A percentile compares a stretch with the other conserved stretches of the same genome.
Conservation (phyloP, 2,888 invertebrate genomes). For the Pammene aurita region DNA sequence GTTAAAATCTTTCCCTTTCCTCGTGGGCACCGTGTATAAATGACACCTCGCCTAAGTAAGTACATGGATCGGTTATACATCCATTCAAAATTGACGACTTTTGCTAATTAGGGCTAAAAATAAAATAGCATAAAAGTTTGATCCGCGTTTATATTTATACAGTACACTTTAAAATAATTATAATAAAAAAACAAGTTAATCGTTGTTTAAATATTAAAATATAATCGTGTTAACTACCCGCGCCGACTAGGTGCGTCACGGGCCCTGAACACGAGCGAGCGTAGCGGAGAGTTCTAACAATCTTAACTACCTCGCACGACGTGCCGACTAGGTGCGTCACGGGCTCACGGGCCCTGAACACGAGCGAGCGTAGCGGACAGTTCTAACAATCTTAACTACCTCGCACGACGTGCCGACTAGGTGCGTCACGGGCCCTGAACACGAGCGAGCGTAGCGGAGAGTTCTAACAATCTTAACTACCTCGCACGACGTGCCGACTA, state of each 20-base stretch:
- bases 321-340: too few relatives aligned
- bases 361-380: too few relatives aligned
- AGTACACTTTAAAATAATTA: slow-evolving; percentile 74
- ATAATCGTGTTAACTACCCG: slow-evolving; percentile 59
- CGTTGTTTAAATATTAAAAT: slow-evolving; percentile 69
- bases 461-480: slow-evolving; percentile 49
- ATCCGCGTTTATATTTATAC: slow-evolving; percentile 75
- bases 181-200: slow-evolving; percentile 65
- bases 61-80: too few relatives aligned
- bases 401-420: slow-evolving; percentile 70
- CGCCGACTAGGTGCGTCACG: slow-evolving; percentile 68
- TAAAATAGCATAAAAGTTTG: slow-evolving; percentile 63
- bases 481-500: slow-evolving; percentile 73
- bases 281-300: slow-evolving; percentile 11
- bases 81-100: too few relatives aligned
- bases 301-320: too few relatives aligned
- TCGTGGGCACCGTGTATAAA: too few relatives aligned
- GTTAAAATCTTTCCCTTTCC: too few relatives aligned
- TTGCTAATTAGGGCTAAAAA: slow-evolving; percentile 43
- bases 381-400: slow-evolving; percentile 55
- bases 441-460: slow-evolving; percentile 17
- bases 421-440: slow-evolving; percentile 49
- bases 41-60: too few relatives aligned
- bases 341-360: too few relatives aligned
- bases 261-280: slow-evolving; percentile 27